Evolutionary conservation across 2,888 invertebrate species (phyloP), one percentile per base, ranked within the genome.

Genomic region (Eupithecia inturbata): DNA sequence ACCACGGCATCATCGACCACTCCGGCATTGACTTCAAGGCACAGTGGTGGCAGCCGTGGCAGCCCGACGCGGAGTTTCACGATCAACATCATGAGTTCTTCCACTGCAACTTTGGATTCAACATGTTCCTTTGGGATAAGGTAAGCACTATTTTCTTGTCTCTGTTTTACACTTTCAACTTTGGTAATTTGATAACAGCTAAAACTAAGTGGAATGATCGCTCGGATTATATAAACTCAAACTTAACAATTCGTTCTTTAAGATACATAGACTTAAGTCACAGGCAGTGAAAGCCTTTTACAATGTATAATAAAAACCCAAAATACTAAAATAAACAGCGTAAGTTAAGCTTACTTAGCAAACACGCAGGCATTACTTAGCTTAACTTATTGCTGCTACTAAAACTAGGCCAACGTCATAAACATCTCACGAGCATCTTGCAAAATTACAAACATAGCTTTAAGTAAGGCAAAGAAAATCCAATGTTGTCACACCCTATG

Each of bases 31-130:
- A 96, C 88, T 96, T 97, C 89, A 96, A 96, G 85, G 91, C 96
- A 0, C 92, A 94, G 68, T 97, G 97, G 97, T 96, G 96, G 96
- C 96, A 97, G 88, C 96, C 96, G 0, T 96, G 96, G 96, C 96
- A 97, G 85, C 97, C 97, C 0, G 96, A 96, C 79, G 96, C 96
- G 0, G 96, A 96, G 76, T 97, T 97, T 90, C 97, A 97, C 80
- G 97, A 97, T 84, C 95, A 97, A 82, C 97, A 97, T 80, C 97
- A 97, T 81, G 96, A 97, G 90, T 97, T 96, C 89, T 97, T 96
- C 91, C 97, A 97, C 83, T 96, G 96, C 82, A 97, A 97, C 89
- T 97, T 96, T 81, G 96, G 96, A 0, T 97, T 97, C 85, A 97
- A 97, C 84, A 96, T 96, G 87, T 92, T 88, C 63, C 76, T 95